These are phyloP conservation scores for Zapornia atra DNA, from an alignment of 2,113 vertebrate genomes.

Conservation along the genomic window DNA sequence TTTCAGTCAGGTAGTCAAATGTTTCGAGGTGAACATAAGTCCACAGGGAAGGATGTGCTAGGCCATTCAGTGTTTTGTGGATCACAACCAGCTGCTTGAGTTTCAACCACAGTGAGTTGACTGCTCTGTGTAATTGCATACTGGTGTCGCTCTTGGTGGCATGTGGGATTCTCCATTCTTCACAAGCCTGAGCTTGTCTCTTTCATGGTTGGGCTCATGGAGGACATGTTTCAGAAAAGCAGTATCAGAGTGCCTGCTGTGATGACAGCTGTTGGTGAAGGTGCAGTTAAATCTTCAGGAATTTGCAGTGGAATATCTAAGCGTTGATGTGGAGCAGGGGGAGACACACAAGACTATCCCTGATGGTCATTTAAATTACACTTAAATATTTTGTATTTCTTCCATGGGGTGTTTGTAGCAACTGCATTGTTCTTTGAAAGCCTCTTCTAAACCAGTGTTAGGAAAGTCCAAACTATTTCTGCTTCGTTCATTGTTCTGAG, in stretches of 20 bases:
- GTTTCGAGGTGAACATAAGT: not conserved
- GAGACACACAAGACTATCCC: not conserved
- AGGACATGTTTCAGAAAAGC: not conserved
- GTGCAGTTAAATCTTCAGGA: not conserved
- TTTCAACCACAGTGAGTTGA: not conserved
- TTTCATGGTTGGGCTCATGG: not conserved
- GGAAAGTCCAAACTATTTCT: not conserved
- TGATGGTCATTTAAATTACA: not conserved
- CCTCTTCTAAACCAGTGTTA: not conserved
- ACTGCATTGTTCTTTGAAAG: not conserved
- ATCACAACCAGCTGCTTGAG: not conserved
- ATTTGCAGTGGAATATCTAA: not conserved
- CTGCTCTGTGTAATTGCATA: not conserved
- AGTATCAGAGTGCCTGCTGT: not conserved
- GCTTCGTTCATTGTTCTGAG: not conserved
- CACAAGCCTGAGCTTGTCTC: not conserved
- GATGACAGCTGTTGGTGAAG: not conserved
- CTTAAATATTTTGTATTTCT: not conserved
- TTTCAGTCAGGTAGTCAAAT: not conserved
- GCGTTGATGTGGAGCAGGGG: not conserved
- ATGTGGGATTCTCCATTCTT: not conserved
- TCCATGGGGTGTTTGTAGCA: not conserved
- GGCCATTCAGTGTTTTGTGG: not conserved
- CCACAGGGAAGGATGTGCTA: not conserved
- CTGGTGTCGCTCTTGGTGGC: not conserved